Base-by-base conservation (phyloP, 2,888 invertebrate genomes). In the Lamellibrachia satsuma region DNA sequence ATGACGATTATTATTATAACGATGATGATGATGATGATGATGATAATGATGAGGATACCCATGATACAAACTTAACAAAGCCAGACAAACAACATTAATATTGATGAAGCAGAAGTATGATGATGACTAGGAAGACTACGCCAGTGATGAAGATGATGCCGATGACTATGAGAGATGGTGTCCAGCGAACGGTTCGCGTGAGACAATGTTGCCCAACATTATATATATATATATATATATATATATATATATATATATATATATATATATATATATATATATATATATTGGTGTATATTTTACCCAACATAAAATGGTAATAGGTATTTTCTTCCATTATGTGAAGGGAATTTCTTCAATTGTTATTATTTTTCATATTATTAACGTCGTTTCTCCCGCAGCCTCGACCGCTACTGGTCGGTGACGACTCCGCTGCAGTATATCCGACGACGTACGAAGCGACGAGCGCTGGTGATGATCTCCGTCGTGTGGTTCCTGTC, bases 401-500 rank as follows among this genome's bases (percentile, higher is more conserved):
- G 96, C 93, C 95, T 96, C 3, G 96, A 96, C 93, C 96, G 97
- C 39, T 97, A 97, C 95, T 97, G 97, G 97, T 97, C 97, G 52
- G 97, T 97, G 92, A 97, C 97, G 27, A 96, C 96, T 6, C 97
- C 97, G 3, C 95, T 97, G n/a, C 96, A 96, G 93, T 97, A 97
- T 95, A 94, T 97, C 92, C 95, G 97, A 9, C 96, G 96, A 94
- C 94, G 97, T 92, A 97, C 97, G 6, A 97, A 97, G 93, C 96
- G 96, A 93, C 94, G 97, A 27, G 97, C 97, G 0, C 95, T 97
- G 27, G 94, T 96, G 91, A 97, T 97, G 97, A 97, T 97, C 90
- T 96, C 96, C 0, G 93, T 96, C 22, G 97, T 96, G 8, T 97
- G 97, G 97, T 94, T 96, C 27, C 95, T 96, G 7, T 97, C 97